Evolutionary conservation across 2,888 invertebrate species (phyloP).

Genomic region (Eupithecia tripunctaria): DNA sequence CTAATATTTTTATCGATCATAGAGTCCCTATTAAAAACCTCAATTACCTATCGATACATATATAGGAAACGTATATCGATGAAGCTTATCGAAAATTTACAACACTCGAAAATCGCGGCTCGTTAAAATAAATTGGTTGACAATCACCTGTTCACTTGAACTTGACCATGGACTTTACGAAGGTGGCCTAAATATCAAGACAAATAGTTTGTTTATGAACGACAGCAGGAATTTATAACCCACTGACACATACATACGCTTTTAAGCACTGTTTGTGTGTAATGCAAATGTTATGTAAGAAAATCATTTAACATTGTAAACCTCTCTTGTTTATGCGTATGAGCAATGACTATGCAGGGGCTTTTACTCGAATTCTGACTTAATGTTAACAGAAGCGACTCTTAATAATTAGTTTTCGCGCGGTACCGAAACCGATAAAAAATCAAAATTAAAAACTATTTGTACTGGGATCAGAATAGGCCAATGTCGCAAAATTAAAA

Average conservation of each 20-base stretch:
- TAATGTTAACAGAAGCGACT: not conserved
- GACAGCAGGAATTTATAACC: slow-evolving; percentile 16
- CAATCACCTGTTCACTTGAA: slow-evolving; percentile 59
- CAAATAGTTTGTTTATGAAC: slow-evolving; percentile 34
- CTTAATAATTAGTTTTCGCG: too few relatives aligned
- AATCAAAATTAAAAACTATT: too few relatives aligned
- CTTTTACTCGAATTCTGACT: not conserved
- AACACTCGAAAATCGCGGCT: slow-evolving; percentile 17
- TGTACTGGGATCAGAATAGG: too few relatives aligned
- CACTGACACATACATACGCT: slow-evolving; percentile 17
- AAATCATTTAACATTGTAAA: not conserved
- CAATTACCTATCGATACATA: too few relatives aligned
- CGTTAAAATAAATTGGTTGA: slow-evolving; percentile 39
- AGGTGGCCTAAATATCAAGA: slow-evolving; percentile 48
- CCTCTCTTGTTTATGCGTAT: not conserved
- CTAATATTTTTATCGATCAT: too few relatives aligned
- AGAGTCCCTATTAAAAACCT: too few relatives aligned
- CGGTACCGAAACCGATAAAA: too few relatives aligned
- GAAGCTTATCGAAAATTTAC: slow-evolving; percentile 21
- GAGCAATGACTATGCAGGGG: not conserved
- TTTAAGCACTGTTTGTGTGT: slow-evolving; percentile 16
- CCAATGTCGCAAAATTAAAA: too few relatives aligned
- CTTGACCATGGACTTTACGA: slow-evolving; percentile 62
- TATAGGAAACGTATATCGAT: slow-evolving; percentile 1
- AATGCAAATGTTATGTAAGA: not conserved